Conservation (phyloP, 2,797 vertebrate genomes). For the Chanos chanos region DNA sequence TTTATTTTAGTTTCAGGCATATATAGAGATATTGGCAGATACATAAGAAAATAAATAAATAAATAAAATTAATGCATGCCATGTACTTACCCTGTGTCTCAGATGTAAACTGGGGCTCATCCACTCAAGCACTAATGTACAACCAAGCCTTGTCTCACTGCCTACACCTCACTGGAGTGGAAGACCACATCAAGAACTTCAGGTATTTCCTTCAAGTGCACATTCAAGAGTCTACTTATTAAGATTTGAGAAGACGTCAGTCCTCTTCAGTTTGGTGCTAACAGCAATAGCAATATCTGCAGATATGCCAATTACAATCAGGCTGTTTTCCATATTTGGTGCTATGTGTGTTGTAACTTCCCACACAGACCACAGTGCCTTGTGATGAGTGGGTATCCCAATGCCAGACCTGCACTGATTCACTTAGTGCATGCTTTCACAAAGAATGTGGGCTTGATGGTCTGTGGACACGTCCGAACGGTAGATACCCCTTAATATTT, state of each 20-base stretch:
- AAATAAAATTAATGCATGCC: not conserved
- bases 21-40: too few relatives aligned
- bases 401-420: conserved; percentile 87
- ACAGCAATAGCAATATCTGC: too few relatives aligned
- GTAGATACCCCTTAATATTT: conserved; percentile 65
- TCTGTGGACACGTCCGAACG: conserved; percentile 86
- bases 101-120: conserved; percentile 99
- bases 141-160: conserved; percentile 90
- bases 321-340: not conserved
- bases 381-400: conserved; percentile 88
- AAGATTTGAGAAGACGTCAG: too few relatives aligned
- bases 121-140: conserved; percentile 94
- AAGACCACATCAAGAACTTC: conserved; percentile 97
- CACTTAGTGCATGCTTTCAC: conserved; percentile 92
- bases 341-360: not conserved
- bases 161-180: conserved; percentile 87
- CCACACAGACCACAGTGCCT: conserved; percentile 89
- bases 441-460: conserved; percentile 92
- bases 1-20: too few relatives aligned
- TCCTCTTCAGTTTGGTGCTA: too few relatives aligned
- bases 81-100: not conserved
- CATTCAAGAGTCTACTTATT: too few relatives aligned
- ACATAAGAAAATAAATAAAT: too few relatives aligned
- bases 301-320: too few relatives aligned
- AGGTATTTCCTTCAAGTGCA: conserved; percentile 59